Evolutionary conservation across 2,113 vertebrate genomes (phyloP).

Genomic region (Hemiscyllium ocellatum): DNA sequence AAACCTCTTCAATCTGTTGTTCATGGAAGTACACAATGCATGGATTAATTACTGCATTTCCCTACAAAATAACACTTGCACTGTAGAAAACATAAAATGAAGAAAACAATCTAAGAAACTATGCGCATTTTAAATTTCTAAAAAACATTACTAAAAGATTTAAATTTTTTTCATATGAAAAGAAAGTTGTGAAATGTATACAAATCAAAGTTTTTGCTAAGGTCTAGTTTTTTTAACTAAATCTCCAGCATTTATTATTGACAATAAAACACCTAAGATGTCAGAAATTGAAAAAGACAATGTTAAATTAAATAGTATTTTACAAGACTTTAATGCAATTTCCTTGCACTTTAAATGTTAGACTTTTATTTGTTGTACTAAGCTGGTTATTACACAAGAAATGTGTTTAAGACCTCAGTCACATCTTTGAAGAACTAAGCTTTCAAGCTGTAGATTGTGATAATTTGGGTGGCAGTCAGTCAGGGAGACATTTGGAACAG

Average conservation of each 20-base stretch:
- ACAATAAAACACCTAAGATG: not conserved
- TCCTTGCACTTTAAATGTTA: constrained; percentile 24
- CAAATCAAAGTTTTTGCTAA: not conserved
- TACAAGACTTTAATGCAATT: constrained; percentile 20
- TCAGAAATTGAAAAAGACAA: constrained; percentile 28
- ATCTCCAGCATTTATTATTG: constrained; percentile 18
- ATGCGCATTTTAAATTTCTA: not conserved
- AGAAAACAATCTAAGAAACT: not conserved
- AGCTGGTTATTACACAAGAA: constrained; percentile 35
- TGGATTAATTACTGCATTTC: not conserved
- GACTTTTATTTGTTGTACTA: not conserved
- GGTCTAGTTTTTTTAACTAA: not conserved
- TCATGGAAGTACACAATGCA: not conserved
- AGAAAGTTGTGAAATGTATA: not conserved
- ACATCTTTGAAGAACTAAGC: constrained; percentile 37
- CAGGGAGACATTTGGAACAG: constrained; percentile 31
- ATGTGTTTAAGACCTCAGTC: constrained; percentile 36
- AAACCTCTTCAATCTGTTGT: not conserved
- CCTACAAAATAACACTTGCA: too few species aligned
- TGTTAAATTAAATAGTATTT: constrained; percentile 30
- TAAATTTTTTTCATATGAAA: not conserved
- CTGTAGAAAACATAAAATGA: not conserved
- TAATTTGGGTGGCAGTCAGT: constrained; percentile 38
- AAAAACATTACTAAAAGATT: not conserved
- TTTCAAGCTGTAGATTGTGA: constrained; percentile 36